A percentile compares a stretch with the other conserved stretches of the same genome.
phyloP scores from a whole-genome alignment of 2,113 vertebrate species.

The Fulica atra region DNA sequence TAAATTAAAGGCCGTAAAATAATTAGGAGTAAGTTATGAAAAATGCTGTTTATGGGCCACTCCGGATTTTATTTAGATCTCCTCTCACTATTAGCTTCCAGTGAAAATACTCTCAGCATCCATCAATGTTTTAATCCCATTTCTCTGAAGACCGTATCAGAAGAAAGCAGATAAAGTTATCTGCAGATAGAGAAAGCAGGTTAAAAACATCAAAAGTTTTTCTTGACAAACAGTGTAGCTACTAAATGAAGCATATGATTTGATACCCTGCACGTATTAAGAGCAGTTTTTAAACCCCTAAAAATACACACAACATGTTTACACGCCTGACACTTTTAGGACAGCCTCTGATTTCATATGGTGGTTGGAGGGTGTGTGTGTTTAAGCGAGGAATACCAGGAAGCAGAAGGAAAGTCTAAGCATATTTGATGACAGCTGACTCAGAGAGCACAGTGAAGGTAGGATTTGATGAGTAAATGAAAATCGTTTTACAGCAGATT shows the following conservation, averaged over 20 bases:
- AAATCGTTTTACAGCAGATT: not conserved
- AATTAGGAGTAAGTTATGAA: not conserved
- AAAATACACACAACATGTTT: not conserved
- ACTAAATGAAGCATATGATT: not conserved
- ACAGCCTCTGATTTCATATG: not conserved
- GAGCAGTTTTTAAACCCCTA: not conserved
- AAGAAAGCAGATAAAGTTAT: not conserved
- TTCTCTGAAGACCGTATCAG: not conserved
- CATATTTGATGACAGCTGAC: not conserved
- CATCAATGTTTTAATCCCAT: not conserved
- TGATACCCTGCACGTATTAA: not conserved
- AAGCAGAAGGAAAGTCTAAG: not conserved
- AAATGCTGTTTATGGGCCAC: not conserved
- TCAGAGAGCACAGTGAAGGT: not conserved
- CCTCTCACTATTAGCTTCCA: not conserved
- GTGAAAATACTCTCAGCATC: not conserved
- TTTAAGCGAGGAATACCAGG: not conserved
- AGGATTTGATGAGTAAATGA: not conserved
- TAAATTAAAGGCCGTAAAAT: not conserved
- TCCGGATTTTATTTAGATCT: not conserved
- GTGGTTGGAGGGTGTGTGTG: fast-evolving
- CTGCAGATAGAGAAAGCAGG: not conserved
- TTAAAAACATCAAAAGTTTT: not conserved
- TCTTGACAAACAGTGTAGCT: not conserved
- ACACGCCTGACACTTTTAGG: not conserved